Base-by-base conservation (phyloP, 2,888 invertebrate species). In the Orthonychiurus folsomi region DNA sequence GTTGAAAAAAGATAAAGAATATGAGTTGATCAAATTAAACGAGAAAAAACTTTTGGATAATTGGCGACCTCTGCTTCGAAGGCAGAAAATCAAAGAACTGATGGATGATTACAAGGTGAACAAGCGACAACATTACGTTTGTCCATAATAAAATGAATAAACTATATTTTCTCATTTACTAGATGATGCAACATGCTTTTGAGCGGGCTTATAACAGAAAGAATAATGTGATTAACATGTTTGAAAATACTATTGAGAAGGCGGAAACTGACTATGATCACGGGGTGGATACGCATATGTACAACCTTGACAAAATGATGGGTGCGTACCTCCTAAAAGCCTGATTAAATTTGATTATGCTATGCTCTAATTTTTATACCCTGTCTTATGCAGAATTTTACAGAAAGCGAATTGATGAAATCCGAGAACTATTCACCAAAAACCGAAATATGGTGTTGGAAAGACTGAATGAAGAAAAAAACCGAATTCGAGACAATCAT, bases 1-100 rank as follows among this genome's bases (percentile, higher is more conserved):
- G 72, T 63, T 72, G 28, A 72, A 72, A 65, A 70, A 71, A 68
- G 70, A 72, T 1, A 71, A 70, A 50, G 72, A 72, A 56, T 67
- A 68, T 63, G 66, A 69, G 28, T 62, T 72, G 18, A 56, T 72
- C 21, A 69, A 67, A 48, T 53, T 72, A 20, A 71, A 72, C 60
- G 67, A 66, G 15, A 69, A 69, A 61, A 72, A 72, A 59, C 54
- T 72, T 1, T 62, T 72, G 47, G 72, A 72, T 53, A 60, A 70
- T 15, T 72, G 72, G 72, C 62, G 72, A 26, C 72, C 72, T 9
- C 61, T 67, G 3, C 56, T 72, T 21, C 58, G 72, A 21, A 71
- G 70, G 47, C 64, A 71, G 2, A 72, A 71, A 57, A 70, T 63
- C 53, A 62, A 71, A 9, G 72, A 72, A 54, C 61, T 71, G 20